Evolutionary conservation across 2,888 invertebrate genomes (phyloP).

Genomic region (Archaeoteleia sp.): DNA sequence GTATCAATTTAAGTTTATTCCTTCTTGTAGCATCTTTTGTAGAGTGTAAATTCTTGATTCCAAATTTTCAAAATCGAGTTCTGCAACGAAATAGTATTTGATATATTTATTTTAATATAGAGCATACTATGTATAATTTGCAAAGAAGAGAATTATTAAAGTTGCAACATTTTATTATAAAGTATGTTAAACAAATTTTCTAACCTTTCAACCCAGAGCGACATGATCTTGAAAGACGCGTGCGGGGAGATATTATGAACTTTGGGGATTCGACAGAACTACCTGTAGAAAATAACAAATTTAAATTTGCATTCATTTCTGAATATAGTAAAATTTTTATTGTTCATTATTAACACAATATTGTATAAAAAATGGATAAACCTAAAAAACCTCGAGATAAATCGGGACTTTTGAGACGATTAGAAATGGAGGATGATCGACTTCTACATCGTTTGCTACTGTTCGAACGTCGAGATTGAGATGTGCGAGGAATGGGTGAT

Average conservation of each 20-base stretch:
- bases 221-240: slow-evolving; percentile 5
- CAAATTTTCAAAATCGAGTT: slow-evolving; percentile 71
- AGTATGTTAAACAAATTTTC: slow-evolving; percentile 9
- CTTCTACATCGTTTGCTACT: slow-evolving; percentile 55
- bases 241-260: slow-evolving; percentile 22
- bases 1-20: slow-evolving; percentile 61
- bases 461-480: slow-evolving; percentile 40
- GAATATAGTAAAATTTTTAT: no score
- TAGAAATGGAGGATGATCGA: slow-evolving; percentile 60
- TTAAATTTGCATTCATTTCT: no score
- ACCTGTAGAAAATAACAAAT: slow-evolving; percentile 41
- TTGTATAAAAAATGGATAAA: no score
- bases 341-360: no score
- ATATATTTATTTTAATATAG: slow-evolving; percentile 31
- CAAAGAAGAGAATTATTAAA: slow-evolving; percentile 1
- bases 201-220: slow-evolving; percentile 23
- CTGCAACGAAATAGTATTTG: slow-evolving; percentile 52
- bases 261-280: slow-evolving; percentile 59
- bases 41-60: slow-evolving; percentile 73
- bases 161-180: slow-evolving; percentile 22
- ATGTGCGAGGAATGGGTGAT: no score
- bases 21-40: slow-evolving; percentile 72
- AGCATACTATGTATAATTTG: neutral
- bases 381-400: slow-evolving; percentile 53
- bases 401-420: slow-evolving; percentile 57